A percentile compares a stretch with the other conserved stretches of the same genome.
phyloP scores from a whole-genome alignment of 2,888 invertebrate genomes.

The Tetramorium bicarinatum region DNA sequence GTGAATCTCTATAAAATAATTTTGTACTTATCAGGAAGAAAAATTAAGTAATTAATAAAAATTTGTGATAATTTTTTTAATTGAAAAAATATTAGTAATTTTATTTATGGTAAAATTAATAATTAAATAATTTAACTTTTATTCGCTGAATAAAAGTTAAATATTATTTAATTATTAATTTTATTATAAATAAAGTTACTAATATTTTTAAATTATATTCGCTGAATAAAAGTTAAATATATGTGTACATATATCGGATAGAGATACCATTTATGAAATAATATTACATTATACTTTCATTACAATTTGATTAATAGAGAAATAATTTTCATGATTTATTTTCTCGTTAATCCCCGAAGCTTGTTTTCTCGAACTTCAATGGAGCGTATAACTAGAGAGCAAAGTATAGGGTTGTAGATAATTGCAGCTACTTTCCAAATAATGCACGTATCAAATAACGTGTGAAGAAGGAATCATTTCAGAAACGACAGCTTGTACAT shows the following conservation, averaged over 20 bases:
- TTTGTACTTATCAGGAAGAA: background rate
- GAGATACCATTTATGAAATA: background rate
- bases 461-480: conserved; percentile 6
- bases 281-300: background rate
- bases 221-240: no score
- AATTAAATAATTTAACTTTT: background rate
- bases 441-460: background rate
- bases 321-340: conserved; percentile 16
- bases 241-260: no score
- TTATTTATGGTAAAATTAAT: background rate
- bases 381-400: conserved; percentile 28
- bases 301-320: background rate
- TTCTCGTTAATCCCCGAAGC: background rate
- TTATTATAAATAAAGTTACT: no score
- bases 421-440: conserved; percentile 8
- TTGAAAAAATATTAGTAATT: background rate
- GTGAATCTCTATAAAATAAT: background rate
- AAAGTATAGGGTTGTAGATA: background rate
- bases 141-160: background rate
- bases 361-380: conserved; percentile 13
- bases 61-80: background rate
- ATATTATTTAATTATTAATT: no score
- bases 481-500: background rate
- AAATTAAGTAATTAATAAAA: background rate
- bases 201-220: no score